Base-by-base conservation (phyloP, 1,140 invertebrate genomes). In the Drosophila kurseongensis region DNA sequence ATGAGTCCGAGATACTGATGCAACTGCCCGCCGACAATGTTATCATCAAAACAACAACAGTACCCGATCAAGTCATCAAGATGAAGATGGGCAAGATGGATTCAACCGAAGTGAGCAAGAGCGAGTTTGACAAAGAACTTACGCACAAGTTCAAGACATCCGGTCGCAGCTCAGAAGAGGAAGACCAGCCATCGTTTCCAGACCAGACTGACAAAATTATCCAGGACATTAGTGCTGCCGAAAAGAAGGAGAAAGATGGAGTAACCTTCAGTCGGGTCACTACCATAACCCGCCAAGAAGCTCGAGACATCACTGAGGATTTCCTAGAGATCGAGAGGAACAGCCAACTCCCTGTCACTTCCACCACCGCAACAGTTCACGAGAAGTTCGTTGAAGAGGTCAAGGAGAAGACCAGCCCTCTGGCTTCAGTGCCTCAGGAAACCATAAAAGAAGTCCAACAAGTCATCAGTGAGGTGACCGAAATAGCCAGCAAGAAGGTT, bases 1-100 rank as follows among this genome's bases (percentile, higher is more conserved):
- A 94, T 40, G 93, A 94, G 91, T 93, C 93, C 74, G 94, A 93
- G 91, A 93, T 86, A 51, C 91, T 92, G 36, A 80, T 90, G 74
- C 93, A 92, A 77, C 85, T 83, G 74, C 93, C 77, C 73, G 86
- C 92, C 42, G 92, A 92, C 52, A 92, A 92, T 66, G 84, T 86
- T 18, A 91, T 91, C 12, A 91, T 92, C n/a, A 92, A 92, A 58
- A 88, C 90, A 13, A 57, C 91, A 1, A 54, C 78, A 14, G 90
- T 91, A 5, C 91, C 92, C 27, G 92, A 92, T 8, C 91, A 92
- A 58, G 80, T 92, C 13, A 91, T 92, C n/a, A 92, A 92, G 65
- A 88, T 92, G 80, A 92, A 92, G 69, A 91, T 91, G 78, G 89
- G 85, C 16, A 92, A 92, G 72, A 74, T 91, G 78, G 91, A 92